Base-by-base conservation (phyloP, 64 coral and sea anemone genomes). In the Montipora efflorescens region DNA sequence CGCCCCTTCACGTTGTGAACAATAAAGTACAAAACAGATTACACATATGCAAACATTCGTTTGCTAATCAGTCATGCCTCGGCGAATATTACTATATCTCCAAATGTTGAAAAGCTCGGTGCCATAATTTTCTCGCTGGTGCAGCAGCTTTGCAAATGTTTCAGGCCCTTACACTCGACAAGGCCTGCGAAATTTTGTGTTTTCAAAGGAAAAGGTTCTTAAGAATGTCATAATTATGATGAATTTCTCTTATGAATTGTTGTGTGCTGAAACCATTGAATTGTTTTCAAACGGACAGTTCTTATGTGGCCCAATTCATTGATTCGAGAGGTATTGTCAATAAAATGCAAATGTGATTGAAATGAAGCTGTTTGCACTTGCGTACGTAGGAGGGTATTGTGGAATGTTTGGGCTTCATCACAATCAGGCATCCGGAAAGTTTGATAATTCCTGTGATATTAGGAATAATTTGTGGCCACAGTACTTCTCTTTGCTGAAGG, bases 21-120 rank as follows among this genome's bases (percentile, higher is more conserved):
- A 86, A 86, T 86, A 71, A 45, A 86, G 64, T 86, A 72, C 82
- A 70, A 86, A 86, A 86, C 82, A 86, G 82, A 86, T 86, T 86
- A 72, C 44, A 86, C 45, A 49, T 71, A 86, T 86, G 66, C 82
- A 86, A 86, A 86, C 64, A 86, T 72, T 86, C 64, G 82, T 86
- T 69, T 71, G 14, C 47, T 86, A 70, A 86, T 86, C 82, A 71
- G 82, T 86, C 82, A 86, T 86, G 82, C 15, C 82, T 86, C 62
- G 71, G 45, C 44, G 82, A 86, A 84, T 69, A 23, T 10, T 84
- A 48, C 18, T 71, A 22, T 71, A 21, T 5, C 68, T 71, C 20
- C 18, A 4, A 71, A 23, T 20, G 18, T 49, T 64, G 45, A 86
- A 86, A 69, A 50, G n/a, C 66, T 50, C 3, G 18, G 46, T 15